These are phyloP conservation scores for Callithrix jacchus DNA, from an alignment of 2,113 vertebrate species.

Conservation along the genomic window DNA sequence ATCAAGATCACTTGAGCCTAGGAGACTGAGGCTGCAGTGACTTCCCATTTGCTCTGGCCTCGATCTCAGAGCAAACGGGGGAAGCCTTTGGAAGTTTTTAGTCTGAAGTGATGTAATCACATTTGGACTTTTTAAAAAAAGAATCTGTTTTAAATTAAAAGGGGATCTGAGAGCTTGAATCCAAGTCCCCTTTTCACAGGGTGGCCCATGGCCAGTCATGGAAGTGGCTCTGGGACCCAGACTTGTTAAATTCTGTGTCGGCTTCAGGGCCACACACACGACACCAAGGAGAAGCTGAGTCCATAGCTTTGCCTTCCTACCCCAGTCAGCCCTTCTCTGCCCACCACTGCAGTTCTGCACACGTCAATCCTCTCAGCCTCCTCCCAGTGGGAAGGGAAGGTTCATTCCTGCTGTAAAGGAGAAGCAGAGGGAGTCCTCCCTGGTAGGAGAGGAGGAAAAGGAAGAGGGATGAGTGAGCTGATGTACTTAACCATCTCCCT, in stretches of 20 bases:
- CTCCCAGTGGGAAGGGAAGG: neutral
- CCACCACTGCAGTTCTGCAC: neutral
- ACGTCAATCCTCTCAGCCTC: neutral
- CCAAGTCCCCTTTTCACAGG: neutral
- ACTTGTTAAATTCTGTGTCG: neutral
- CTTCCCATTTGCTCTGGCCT: neutral
- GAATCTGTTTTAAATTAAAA: neutral
- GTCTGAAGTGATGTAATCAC: neutral
- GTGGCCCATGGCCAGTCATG: neutral
- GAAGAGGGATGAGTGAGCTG: neutral
- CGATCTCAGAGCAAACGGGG: neutral
- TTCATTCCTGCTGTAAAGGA: neutral
- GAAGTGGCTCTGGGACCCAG: neutral
- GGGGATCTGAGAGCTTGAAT: neutral
- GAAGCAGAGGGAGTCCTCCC: neutral
- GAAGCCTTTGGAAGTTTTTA: slow-evolving; percentile 30
- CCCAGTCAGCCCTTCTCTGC: neutral
- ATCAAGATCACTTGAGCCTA: no score
- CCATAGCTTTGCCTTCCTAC: neutral
- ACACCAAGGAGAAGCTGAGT: neutral
- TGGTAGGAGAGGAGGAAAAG: neutral
- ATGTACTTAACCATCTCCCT: neutral
- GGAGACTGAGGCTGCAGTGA: no score
- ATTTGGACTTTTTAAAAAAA: neutral
- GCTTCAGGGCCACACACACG: neutral